phyloP scores from a whole-genome alignment of 2,797 vertebrate genomes.

The Danio choprae region DNA sequence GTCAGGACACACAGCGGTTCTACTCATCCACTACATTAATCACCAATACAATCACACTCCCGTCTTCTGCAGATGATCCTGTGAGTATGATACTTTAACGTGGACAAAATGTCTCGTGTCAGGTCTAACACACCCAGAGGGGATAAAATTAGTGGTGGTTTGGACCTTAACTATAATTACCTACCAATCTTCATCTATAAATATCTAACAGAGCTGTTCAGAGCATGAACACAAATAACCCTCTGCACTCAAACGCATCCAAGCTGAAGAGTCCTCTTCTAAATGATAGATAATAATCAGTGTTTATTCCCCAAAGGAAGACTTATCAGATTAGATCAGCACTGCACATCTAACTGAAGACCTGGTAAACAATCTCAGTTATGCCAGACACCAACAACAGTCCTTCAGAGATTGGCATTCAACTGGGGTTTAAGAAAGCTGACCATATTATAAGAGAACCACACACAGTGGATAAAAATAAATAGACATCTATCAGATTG shows the following conservation, averaged over 20 bases:
- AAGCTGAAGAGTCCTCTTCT: neutral
- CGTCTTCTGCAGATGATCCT: constrained; percentile 12
- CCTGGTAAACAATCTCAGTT: constrained; percentile 16
- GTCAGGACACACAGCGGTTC: constrained; percentile 38
- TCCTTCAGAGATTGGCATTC: neutral
- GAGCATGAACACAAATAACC: constrained; percentile 32
- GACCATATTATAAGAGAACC: constrained; percentile 13
- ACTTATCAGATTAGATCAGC: neutral
- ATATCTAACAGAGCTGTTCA: constrained; percentile 14
- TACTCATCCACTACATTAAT: constrained; percentile 9
- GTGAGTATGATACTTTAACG: constrained; percentile 14
- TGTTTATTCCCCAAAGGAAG: constrained; percentile 1
- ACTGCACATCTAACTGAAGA: constrained; percentile 6
- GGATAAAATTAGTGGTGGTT: constrained; percentile 14
- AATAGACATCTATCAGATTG: constrained; percentile 11
- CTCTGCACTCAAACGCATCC: neutral
- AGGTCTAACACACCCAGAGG: constrained; percentile 3
- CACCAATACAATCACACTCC: constrained; percentile 5
- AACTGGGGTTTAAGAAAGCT: neutral
- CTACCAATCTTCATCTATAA: constrained; percentile 26
- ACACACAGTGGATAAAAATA: constrained; percentile 35
- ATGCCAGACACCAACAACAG: neutral
- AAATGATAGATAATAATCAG: constrained; percentile 23
- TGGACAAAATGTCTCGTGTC: neutral
- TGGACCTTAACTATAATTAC: constrained; percentile 33